Base-by-base conservation (phyloP, 2,113 vertebrate genomes). In the Grammomys surdaster region DNA sequence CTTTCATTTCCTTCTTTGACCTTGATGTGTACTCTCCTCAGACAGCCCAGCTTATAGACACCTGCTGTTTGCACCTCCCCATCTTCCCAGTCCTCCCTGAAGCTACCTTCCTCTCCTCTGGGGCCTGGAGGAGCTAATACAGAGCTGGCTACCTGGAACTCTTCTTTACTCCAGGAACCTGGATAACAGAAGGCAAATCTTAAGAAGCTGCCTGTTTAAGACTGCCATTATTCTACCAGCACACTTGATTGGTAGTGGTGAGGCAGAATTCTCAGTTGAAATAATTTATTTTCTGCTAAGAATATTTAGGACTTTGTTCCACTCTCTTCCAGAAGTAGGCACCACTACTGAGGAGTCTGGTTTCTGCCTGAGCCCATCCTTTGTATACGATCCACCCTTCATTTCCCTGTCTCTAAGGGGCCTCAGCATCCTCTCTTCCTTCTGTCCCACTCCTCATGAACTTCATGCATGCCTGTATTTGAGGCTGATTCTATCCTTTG, bases 401-500 rank as follows among this genome's bases (percentile, higher is more conserved):
- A 12, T n/a, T 87, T 81, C 58, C 88, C 69, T 77, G 65, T 73
- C 56, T 73, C 36, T 69, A 20, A 65, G 40, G 60, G 95, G 54
- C 54, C 96, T 81, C 51, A 77, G 77, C 22, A 88, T 51, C 51
- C 90, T 70, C 28, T 73, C 19, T 65, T 65, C 88, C 90, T 92
- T 94, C n/a, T 84, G 70, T n/a, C 58, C 36, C 14, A 17, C 9
- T 46, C 1, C 46, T 92, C 43, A 81, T 14, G 40, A 78, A 63
- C 16, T 43, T 78, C 56, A 84, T 2, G 85, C 0, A 1, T 43
- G 69, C 16, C 63, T 80, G 33, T n/a, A 40, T 22, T 19, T 31
- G 69, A 91, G 73, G 54, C 91, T 80, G 75, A 46, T 95, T 96
- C 93, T 67, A 84, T 60, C 84, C 87, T 63, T 84, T 17, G 19